Conservation (phyloP, 2,888 invertebrate species). For the Drosophila seclusa region DNA sequence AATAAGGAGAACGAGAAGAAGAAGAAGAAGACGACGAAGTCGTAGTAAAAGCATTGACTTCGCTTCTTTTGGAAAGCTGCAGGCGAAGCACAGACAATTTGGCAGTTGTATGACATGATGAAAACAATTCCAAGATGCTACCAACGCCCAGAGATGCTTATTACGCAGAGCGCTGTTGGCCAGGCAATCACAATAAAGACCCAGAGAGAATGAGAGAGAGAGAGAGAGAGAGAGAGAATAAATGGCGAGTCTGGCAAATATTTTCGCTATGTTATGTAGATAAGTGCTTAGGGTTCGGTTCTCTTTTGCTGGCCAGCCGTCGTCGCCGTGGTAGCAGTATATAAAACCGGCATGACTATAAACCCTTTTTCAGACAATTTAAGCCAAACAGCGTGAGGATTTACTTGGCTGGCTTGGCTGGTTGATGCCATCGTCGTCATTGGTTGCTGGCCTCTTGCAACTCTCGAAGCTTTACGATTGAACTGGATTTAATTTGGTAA, state of each 20-base stretch:
- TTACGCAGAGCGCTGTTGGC: constrained; percentile 62
- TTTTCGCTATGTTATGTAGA: constrained; percentile 74
- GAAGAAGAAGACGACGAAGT: background rate
- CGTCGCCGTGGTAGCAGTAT: constrained; percentile 36
- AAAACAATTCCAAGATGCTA: constrained; percentile 66
- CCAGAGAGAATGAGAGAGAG: constrained; percentile 2
- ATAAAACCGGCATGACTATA: constrained; percentile 77
- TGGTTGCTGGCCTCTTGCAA: constrained; percentile 13
- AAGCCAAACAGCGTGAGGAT: constrained; percentile 76
- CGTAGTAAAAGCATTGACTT: constrained; percentile 41
- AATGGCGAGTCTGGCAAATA: constrained; percentile 50
- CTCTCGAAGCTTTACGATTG: constrained; percentile 73
- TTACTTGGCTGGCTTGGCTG: constrained; percentile 43
- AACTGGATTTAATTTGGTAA: constrained; percentile 77
- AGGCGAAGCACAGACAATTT: constrained; percentile 70
- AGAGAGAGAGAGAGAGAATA: background rate
- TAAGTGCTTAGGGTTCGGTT: constrained; percentile 62
- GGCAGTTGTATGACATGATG: constrained; percentile 73
- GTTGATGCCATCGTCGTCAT: constrained; percentile 25
- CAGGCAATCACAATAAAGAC: constrained; percentile 61
- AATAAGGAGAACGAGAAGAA: constrained; percentile 15
- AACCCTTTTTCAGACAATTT: constrained; percentile 81
- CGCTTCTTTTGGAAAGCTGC: constrained; percentile 44
- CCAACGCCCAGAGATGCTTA: constrained; percentile 57
- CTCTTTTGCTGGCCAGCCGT: background rate